A percentile compares a stretch with the other conserved stretches of the same genome.
These are phyloP conservation scores for Macaca fascicularis DNA, from an alignment of 2,113 vertebrate genomes.

Conservation along the genomic window DNA sequence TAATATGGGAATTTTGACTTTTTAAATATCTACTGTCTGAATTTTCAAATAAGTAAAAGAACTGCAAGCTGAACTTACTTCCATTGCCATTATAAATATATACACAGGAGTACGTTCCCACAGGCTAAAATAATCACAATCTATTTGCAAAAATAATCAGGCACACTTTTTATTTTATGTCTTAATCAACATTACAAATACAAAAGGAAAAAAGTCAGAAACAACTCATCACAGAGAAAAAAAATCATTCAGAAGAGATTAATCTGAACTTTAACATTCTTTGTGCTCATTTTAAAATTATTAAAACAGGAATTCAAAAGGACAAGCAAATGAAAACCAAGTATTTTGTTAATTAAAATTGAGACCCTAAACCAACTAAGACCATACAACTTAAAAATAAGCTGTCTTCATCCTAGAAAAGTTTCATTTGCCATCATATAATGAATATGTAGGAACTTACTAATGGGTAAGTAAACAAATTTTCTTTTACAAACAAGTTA, in stretches of 20 bases:
- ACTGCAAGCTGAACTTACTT: slow-evolving; percentile 15
- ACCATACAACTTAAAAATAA: slow-evolving; percentile 42
- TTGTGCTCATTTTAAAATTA: slow-evolving; percentile 48
- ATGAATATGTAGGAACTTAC: background rate
- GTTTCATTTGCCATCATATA: slow-evolving; percentile 34
- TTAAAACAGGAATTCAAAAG: slow-evolving; percentile 58
- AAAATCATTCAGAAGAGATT: slow-evolving; percentile 35
- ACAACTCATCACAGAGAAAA: background rate
- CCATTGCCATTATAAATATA: background rate
- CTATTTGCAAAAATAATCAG: slow-evolving; percentile 68
- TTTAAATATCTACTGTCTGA: background rate
- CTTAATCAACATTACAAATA: slow-evolving; percentile 55
- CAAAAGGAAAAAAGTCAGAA: slow-evolving; percentile 14
- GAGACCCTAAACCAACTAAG: slow-evolving; percentile 6
- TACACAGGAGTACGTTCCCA: background rate
- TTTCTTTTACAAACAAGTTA: slow-evolving; percentile 25
- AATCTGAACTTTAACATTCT: slow-evolving; percentile 39
- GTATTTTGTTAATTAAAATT: slow-evolving; percentile 50
- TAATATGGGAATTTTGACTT: background rate
- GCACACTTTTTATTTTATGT: slow-evolving; percentile 64
- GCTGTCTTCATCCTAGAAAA: background rate
- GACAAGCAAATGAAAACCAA: slow-evolving; percentile 31
- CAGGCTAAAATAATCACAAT: slow-evolving; percentile 32
- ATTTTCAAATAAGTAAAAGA: slow-evolving; percentile 47
- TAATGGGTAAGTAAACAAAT: background rate